Evolutionary conservation across 2,113 vertebrate species (phyloP).

Genomic region (Leiothrix lutea): DNA sequence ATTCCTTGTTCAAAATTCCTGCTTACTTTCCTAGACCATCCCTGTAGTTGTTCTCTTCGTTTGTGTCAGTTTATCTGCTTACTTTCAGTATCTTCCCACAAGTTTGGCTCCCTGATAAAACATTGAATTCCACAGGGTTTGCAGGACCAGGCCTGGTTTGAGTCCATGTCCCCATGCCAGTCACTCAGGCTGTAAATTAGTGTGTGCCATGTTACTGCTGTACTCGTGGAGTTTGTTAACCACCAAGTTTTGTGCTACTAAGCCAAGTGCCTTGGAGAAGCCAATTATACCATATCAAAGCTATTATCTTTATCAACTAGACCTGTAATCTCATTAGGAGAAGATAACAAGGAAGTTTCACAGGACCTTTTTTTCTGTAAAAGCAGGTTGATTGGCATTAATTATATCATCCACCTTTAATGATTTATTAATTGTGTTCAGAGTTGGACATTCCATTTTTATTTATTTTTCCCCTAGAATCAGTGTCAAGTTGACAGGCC

Average conservation of each 20-base stretch:
- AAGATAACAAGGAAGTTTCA: background rate
- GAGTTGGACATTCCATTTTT: constrained; percentile 43
- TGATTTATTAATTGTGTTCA: constrained; percentile 59
- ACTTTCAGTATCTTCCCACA: background rate
- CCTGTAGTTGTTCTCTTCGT: background rate
- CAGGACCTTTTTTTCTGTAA: constrained; percentile 12
- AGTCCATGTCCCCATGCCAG: background rate
- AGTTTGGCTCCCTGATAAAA: background rate
- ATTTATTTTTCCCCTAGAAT: constrained; percentile 54
- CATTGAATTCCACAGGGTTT: background rate
- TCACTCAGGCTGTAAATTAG: background rate
- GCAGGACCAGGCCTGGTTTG: background rate
- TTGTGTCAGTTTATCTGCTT: background rate
- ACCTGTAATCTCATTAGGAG: constrained; percentile 34
- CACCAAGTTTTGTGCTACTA: background rate
- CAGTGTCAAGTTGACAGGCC: constrained; percentile 33
- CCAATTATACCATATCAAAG: constrained; percentile 40
- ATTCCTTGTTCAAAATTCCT: background rate
- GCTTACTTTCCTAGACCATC: background rate
- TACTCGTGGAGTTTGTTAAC: background rate
- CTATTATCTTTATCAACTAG: constrained; percentile 53
- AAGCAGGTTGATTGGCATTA: constrained; percentile 53
- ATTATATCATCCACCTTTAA: constrained; percentile 52
- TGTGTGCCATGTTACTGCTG: background rate
- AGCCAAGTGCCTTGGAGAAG: constrained; percentile 12